Base-by-base conservation (phyloP, 1,140 invertebrate genomes). In the Steinernema feltiae region DNA sequence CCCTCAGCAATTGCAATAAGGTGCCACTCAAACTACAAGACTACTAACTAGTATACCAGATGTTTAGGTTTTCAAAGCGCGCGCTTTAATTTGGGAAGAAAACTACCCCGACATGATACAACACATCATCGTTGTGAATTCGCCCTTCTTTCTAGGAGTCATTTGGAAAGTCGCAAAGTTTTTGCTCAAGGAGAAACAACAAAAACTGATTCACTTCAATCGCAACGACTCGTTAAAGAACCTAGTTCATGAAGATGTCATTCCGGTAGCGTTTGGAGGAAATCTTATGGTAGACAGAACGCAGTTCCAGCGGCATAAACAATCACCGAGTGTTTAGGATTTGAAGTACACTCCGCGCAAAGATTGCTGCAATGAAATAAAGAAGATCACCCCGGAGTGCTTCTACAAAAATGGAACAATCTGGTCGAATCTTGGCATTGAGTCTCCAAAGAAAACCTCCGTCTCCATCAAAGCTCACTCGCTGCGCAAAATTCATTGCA, bases 291-390 rank as follows among this genome's bases (percentile, higher is more conserved):
- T 76, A 74, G 18, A 27, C n/a, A n/a, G n/a, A n/a, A n/a, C n/a
- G n/a, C n/a, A n/a, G n/a, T n/a, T n/a, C n/a, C n/a, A n/a, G n/a
- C n/a, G n/a, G n/a, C n/a, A n/a, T n/a, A n/a, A n/a, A n/a, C n/a
- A n/a, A n/a, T n/a, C n/a, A n/a, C n/a, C n/a, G n/a, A n/a, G n/a
- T n/a, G n/a, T 76, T 76, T 18, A 73, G 72, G 70, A 76, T 76
- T 29, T 53, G 24, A 21, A 21, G 21, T 72, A 76, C 48, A 27
- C 70, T 41, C 18, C 71, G 35, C 46, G 48, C n/a, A 24, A 7
- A 1, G 74, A 76, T 31, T 76, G 74, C 48, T 76, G 74, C 31
- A 76, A 76, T 30, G 74, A 76, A 74, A 72, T 41, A 24, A 76
- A 76, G 48, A 27, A 29, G 31, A 74, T 76, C 35, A 76, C 70